phyloP scores from a whole-genome alignment of 2,113 vertebrate species.

The Cyphomyrus discorhynchus region DNA sequence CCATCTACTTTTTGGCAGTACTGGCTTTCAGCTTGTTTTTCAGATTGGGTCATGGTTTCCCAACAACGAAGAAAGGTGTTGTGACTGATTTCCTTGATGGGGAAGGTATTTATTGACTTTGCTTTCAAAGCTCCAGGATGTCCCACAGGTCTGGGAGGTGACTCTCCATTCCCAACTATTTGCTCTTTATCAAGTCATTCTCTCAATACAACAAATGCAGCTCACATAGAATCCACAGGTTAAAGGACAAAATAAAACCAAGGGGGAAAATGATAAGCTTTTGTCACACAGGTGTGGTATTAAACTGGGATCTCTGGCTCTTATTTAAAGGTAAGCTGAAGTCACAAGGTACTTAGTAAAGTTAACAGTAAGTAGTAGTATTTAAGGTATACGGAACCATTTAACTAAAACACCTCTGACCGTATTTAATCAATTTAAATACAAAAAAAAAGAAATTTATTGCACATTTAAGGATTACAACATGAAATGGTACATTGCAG shows the following conservation, averaged over 20 bases:
- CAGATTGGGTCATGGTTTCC: neutral
- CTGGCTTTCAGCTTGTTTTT: neutral
- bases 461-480: constrained; percentile 42
- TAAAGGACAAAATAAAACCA: neutral
- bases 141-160: neutral
- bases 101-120: neutral
- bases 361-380: neutral
- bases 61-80: neutral
- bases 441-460: constrained; percentile 35
- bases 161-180: neutral
- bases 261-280: neutral
- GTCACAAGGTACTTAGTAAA: neutral
- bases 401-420: neutral
- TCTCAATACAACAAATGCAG: neutral
- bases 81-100: neutral
- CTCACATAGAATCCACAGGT: neutral
- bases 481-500: constrained; percentile 22
- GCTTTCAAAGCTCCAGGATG: neutral
- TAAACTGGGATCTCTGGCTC: neutral
- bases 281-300: neutral
- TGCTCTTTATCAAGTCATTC: neutral
- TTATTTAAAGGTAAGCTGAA: neutral
- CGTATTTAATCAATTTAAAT: neutral
- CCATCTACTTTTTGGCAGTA: neutral
- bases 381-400: neutral